Percentiles rank a stretch among this genome's conserved stretches.
These are phyloP conservation scores for Hirundichthys speculiger DNA, from an alignment of 2,113 vertebrate species.

Conservation along the genomic window DNA sequence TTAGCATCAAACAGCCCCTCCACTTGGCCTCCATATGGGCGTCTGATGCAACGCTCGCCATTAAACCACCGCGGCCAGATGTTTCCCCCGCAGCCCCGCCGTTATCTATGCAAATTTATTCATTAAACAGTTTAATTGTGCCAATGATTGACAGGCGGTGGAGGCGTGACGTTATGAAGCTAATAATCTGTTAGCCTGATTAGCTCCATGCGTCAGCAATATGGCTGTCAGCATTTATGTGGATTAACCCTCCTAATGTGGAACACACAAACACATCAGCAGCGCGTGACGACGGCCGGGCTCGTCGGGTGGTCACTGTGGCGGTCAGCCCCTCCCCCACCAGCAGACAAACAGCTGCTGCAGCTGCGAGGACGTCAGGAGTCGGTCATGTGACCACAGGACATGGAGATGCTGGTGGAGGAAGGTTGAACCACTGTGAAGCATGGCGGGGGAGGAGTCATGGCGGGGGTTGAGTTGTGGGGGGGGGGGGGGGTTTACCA, in stretches of 20 bases:
- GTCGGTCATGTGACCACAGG: too few relatives aligned
- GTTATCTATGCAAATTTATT: constrained; percentile 86
- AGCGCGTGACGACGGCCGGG: too few relatives aligned
- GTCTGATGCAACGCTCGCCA: constrained; percentile 73
- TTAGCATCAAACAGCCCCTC: constrained; percentile 79
- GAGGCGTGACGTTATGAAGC: constrained; percentile 75
- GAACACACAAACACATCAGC: too few relatives aligned
- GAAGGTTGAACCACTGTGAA: too few relatives aligned
- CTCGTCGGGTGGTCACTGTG: too few relatives aligned
- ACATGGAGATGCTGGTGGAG: too few relatives aligned
- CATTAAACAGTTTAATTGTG: constrained; percentile 86
- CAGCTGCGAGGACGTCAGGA: too few relatives aligned
- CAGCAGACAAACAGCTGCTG: too few relatives aligned
- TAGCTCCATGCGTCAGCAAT: constrained; percentile 77
- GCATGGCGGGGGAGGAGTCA: too few relatives aligned
- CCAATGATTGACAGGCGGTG: constrained; percentile 81
- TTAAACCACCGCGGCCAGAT: constrained; percentile 79
- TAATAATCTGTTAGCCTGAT: constrained; percentile 83
- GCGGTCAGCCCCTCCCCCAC: too few relatives aligned
- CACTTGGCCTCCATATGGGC: constrained; percentile 82
- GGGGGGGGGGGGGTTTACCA: too few relatives aligned
- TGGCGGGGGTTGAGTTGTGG: too few relatives aligned
- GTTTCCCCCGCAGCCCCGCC: constrained; percentile 71
- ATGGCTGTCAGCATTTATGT: constrained; percentile 75
- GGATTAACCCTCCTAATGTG: constrained; percentile 73